These are phyloP conservation scores for Melanotaenia parkinsoni DNA, from an alignment of 2,797 vertebrate genomes.

Conservation along the genomic window DNA sequence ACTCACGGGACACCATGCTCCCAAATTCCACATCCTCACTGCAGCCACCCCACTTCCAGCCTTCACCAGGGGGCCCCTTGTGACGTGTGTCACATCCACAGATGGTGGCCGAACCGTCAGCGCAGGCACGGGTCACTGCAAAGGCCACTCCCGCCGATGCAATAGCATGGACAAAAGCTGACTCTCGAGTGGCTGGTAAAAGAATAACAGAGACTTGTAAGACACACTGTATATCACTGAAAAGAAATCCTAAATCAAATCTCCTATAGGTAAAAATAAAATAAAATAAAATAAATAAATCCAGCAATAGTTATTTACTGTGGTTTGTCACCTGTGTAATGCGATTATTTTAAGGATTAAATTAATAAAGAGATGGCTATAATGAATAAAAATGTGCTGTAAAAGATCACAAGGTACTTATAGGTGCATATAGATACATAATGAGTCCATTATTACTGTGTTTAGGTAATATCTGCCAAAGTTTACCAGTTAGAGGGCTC, in stretches of 20 bases:
- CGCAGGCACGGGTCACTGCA: constrained; percentile 95
- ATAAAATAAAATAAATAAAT: too few species aligned
- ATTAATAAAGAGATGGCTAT: neutral
- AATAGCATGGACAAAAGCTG: constrained; percentile 96
- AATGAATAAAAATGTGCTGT: constrained; percentile 15
- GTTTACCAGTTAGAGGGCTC: constrained; percentile 41
- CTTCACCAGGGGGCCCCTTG: constrained; percentile 92
- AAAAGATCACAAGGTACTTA: constrained; percentile 22
- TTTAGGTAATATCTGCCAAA: constrained; percentile 41
- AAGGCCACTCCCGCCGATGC: constrained; percentile 96
- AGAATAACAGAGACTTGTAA: constrained; percentile 41
- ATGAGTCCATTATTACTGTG: constrained; percentile 22
- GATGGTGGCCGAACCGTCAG: constrained; percentile 92
- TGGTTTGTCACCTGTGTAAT: neutral
- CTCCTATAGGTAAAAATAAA: neutral
- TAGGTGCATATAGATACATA: neutral
- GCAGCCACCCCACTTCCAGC: constrained; percentile 99
- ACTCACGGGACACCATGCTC: constrained; percentile 96
- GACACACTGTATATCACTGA: neutral
- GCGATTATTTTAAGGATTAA: constrained; percentile 6
- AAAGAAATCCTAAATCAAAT: neutral
- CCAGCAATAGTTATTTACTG: neutral
- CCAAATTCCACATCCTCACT: constrained; percentile 97
- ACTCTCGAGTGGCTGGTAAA: constrained; percentile 92
- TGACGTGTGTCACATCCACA: constrained; percentile 95